Evolutionary conservation across 92 coral and sea anemone genomes (phyloP).

Genomic region (Siderastrea radians): DNA sequence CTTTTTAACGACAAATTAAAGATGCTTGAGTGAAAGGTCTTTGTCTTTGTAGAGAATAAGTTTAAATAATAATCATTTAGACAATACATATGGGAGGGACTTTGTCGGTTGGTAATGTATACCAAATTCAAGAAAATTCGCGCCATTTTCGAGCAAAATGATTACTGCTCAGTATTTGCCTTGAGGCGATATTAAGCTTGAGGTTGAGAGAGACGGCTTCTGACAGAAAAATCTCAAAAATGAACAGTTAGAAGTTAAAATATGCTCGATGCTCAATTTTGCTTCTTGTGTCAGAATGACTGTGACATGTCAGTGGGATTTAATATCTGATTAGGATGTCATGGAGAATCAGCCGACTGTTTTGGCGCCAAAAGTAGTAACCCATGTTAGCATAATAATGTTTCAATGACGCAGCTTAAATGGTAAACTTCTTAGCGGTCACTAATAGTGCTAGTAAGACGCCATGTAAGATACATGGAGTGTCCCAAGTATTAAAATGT

Average conservation of each 20-base stretch:
- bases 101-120: not conserved
- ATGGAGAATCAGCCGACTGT: not conserved
- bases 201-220: not conserved
- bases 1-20: slow-evolving; percentile 18
- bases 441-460: not conserved
- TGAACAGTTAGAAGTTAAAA: not conserved
- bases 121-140: not conserved
- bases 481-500: too few relatives aligned
- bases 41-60: slow-evolving; percentile 23
- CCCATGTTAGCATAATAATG: not conserved
- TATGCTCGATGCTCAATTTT: not conserved
- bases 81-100: not conserved
- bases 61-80: not conserved
- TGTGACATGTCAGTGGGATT: not conserved
- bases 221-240: not conserved
- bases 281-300: not conserved
- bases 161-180: not conserved
- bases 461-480: not conserved
- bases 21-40: slow-evolving; percentile 8
- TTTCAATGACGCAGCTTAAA: not conserved
- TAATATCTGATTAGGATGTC: not conserved
- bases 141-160: slow-evolving; percentile 25
- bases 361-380: slow-evolving; percentile 15
- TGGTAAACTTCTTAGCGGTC: not conserved
- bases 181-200: slow-evolving; percentile 4